A percentile compares a stretch with the other conserved stretches of the same genome.
Conservation (phyloP, 2,113 vertebrate genomes). For the Pterocles burchelli region DNA sequence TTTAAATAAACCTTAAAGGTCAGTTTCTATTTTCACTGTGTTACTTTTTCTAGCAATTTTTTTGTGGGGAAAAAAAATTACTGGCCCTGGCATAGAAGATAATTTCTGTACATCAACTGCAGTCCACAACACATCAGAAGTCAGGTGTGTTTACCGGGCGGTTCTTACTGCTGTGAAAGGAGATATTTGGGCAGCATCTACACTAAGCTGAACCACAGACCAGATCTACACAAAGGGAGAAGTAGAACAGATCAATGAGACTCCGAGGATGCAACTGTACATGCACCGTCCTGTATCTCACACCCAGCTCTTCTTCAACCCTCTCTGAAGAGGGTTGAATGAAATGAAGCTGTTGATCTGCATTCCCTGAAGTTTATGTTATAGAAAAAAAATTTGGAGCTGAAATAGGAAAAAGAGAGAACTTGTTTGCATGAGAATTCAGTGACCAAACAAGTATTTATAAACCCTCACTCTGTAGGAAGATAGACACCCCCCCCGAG, state of each 20-base stretch:
- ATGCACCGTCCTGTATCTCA: not conserved
- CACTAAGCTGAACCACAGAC: not conserved
- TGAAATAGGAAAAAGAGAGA: not conserved
- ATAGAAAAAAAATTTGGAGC: not conserved
- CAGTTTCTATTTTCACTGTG: not conserved
- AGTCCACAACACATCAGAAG: not conserved
- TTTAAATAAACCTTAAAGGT: slow-evolving; percentile 19
- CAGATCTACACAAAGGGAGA: not conserved
- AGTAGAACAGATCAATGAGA: not conserved
- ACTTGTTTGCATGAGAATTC: not conserved
- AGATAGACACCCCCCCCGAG: not conserved
- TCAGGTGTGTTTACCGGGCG: not conserved
- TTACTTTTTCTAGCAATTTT: not conserved
- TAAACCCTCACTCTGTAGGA: not conserved
- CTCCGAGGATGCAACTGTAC: not conserved
- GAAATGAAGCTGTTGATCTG: not conserved
- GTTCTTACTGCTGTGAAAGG: not conserved
- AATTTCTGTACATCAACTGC: not conserved
- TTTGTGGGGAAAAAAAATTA: not conserved
- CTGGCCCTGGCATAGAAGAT: not conserved
- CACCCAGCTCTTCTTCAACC: not conserved
- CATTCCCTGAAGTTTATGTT: not conserved
- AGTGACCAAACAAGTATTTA: not conserved
- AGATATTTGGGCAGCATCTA: not conserved
- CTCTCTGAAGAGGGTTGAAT: not conserved